phyloP scores from a whole-genome alignment of 2,797 vertebrate species.

The Hephaestus fuliginosus region DNA sequence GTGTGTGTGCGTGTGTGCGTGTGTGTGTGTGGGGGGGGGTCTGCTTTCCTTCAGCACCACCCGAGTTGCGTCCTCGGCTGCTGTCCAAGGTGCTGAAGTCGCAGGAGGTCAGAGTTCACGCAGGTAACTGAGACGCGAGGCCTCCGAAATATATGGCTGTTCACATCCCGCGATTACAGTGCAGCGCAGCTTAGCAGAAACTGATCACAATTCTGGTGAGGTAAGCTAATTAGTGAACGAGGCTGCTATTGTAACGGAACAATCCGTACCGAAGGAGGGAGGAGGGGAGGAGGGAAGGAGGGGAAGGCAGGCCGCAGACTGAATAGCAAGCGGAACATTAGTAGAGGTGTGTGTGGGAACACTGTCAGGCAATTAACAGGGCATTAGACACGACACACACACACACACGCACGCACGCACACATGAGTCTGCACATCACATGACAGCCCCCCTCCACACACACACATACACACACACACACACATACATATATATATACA shows the following conservation, averaged over 20 bases:
- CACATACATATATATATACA: not conserved
- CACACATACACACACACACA: conserved; percentile 17
- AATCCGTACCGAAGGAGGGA: conserved; percentile 58
- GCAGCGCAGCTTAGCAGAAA: too few relatives aligned
- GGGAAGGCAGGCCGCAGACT: conserved; percentile 90
- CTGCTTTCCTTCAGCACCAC: conserved; percentile 38
- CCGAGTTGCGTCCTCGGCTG: conserved; percentile 4
- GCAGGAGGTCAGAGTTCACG: not conserved
- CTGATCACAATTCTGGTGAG: conserved; percentile 85
- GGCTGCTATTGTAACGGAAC: conserved; percentile 87
- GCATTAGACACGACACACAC: conserved; percentile 82
- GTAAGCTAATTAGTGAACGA: conserved; percentile 89
- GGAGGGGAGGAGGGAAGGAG: conserved; percentile 48
- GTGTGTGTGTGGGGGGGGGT: not conserved
- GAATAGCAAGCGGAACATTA: conserved; percentile 99
- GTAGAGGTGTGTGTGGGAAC: conserved; percentile 96
- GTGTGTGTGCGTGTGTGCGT: conserved; percentile 14
- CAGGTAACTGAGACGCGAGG: not conserved
- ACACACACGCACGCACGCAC: not conserved
- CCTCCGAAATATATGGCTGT: not conserved
- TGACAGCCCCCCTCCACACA: not conserved
- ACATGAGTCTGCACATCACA: too few relatives aligned
- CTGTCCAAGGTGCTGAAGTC: conserved; percentile 71
- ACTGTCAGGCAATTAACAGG: conserved; percentile 94
- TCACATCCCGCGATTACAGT: too few relatives aligned